These are phyloP conservation scores for Drepana falcataria DNA, from an alignment of 2,888 invertebrate species.

Conservation along the genomic window DNA sequence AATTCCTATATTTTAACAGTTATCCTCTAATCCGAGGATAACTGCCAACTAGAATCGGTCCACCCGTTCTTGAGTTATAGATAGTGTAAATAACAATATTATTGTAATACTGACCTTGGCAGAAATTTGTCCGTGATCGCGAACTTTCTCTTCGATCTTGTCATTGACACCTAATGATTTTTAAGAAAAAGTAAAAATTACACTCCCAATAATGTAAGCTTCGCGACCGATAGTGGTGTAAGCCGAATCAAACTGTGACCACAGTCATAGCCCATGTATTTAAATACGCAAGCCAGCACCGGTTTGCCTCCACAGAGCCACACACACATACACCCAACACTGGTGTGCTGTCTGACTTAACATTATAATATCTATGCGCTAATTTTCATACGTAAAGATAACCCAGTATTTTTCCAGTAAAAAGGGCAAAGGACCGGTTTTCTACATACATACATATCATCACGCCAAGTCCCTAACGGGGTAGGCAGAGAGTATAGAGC, in stretches of 20 bases:
- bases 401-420: neutral
- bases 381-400: neutral
- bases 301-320: slow-evolving; percentile 21
- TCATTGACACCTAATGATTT: slow-evolving; percentile 75
- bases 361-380: neutral
- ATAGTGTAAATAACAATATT: slow-evolving; percentile 1
- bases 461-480: too few relatives aligned
- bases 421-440: neutral
- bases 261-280: slow-evolving; percentile 31
- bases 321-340: neutral
- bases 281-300: slow-evolving; percentile 38
- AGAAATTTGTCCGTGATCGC: slow-evolving; percentile 76
- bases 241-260: slow-evolving; percentile 41
- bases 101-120: slow-evolving; percentile 59
- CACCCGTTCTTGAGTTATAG: too few relatives aligned
- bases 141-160: slow-evolving; percentile 74
- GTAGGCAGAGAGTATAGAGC: too few relatives aligned
- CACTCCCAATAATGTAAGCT: slow-evolving; percentile 51
- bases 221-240: slow-evolving; percentile 45
- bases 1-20: too few relatives aligned
- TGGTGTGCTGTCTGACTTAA: neutral
- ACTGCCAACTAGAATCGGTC: too few relatives aligned
- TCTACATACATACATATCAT: neutral
- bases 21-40: too few relatives aligned
- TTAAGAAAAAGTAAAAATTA: slow-evolving; percentile 48